Percentiles rank a stretch among this genome's conserved stretches.
Conservation (phyloP, 2,888 invertebrate genomes). For the Limnephilus lunatus region DNA sequence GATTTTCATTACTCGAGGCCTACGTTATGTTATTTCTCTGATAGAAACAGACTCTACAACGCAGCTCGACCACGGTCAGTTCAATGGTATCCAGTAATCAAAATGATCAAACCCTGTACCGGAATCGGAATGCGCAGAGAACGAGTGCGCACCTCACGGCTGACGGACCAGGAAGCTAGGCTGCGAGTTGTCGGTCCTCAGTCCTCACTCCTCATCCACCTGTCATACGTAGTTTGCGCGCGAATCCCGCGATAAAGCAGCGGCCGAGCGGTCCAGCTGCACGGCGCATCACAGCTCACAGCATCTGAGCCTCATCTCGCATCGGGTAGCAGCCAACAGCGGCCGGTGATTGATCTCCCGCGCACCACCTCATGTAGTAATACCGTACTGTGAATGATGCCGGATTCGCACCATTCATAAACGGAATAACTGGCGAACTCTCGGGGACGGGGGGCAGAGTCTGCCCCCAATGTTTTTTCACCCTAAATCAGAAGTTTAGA, state of each 20-base stretch:
- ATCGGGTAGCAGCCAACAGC: background rate
- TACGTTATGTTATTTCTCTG: too few relatives aligned
- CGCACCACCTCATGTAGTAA: background rate
- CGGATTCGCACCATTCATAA: background rate
- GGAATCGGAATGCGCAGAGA: background rate
- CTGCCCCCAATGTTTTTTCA: background rate
- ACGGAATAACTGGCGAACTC: background rate
- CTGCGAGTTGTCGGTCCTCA: background rate
- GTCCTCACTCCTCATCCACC: background rate
- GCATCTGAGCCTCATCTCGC: background rate
- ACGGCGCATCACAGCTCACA: background rate
- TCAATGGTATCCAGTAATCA: background rate
- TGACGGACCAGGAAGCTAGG: background rate
- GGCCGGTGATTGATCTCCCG: conserved; percentile 2
- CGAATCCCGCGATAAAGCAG: background rate
- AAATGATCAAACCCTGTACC: background rate
- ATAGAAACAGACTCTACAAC: too few relatives aligned
- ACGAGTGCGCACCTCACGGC: background rate
- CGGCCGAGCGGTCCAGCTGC: background rate
- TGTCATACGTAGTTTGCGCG: background rate
- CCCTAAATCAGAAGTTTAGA: background rate
- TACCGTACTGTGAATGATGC: background rate
- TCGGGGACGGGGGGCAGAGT: background rate
- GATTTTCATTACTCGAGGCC: too few relatives aligned
- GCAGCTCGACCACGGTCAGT: background rate